Evolutionary conservation across 2,888 invertebrate species (phyloP), one percentile per base, ranked within the genome.

Genomic region (Pseudoips prasinana): DNA sequence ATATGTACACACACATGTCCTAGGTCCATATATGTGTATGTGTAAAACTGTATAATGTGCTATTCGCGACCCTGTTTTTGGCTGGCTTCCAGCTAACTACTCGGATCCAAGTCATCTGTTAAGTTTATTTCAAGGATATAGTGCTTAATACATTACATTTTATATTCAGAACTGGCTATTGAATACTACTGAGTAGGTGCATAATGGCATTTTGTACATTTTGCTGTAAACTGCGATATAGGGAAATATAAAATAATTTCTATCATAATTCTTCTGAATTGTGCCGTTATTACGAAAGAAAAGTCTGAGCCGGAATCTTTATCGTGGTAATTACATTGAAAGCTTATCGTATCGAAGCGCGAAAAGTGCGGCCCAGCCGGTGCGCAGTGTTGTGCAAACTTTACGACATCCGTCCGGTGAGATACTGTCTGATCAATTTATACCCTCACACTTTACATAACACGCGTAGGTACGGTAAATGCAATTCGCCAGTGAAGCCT

Each of bases 101-200:
- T 74, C 63, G 73, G 67, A 64, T 72, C 60, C 66, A 67, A 75
- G 74, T 73, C 71, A 73, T 79, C 59, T 75, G 73, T 77, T 72
- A 74, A 74, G 68, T 74, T 74, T 73, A 70, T 75, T 70, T 64
- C 65, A 64, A 68, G 62, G 57, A 70, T 56, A 55, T 57, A 51
- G 58, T 43, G 28, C 31, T 41, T 40, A 62, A 62, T 56, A 55
- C 50, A 58, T 55, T 52, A 53, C 47, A 51, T 54, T 58, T 43
- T 55, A 42, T 52, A 46, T 54, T 46, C 39, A 19, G 33, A 35
- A 37, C 25, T 33, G 29, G 14, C 39, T 37, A 49, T 57, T 52
- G 53, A 51, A 50, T 48, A 46, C 45, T 33, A 25, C 20, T 27
- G 20, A 2, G 7, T 20, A 2, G 22, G 18, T 39, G 23, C 29